These are phyloP conservation scores for Lucilia cuprina DNA, from an alignment of 1,140 invertebrate genomes.

Conservation along the genomic window DNA sequence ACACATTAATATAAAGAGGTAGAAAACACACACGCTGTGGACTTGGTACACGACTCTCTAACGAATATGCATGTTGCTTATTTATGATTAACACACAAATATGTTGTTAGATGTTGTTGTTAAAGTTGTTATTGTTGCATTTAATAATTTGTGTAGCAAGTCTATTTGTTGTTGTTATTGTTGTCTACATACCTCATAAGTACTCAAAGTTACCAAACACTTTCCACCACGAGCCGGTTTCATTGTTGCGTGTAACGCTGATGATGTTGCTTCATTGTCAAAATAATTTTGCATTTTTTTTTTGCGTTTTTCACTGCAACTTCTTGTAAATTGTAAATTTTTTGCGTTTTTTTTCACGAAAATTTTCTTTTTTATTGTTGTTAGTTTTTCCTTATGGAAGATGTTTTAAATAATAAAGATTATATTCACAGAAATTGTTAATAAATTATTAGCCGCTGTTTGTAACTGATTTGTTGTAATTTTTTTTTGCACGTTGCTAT, in stretches of 20 bases:
- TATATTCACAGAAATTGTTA: not conserved
- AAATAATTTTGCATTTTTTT: constrained; percentile 21
- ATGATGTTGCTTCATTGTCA: constrained; percentile 32
- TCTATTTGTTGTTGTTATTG: not conserved
- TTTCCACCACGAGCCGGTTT: constrained; percentile 37
- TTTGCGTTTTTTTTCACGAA: not conserved
- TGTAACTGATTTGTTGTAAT: not conserved
- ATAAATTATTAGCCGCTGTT: not conserved
- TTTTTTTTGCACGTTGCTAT: not conserved
- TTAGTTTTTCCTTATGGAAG: not conserved
- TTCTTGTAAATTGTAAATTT: not conserved
- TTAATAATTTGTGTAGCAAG: not conserved
- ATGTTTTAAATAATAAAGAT: not conserved
- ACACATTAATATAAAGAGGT: too few relatives aligned
- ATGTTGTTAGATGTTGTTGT: not conserved
- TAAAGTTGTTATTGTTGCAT: not conserved
- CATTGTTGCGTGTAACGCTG: constrained; percentile 38
- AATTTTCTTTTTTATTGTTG: not conserved
- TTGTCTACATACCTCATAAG: constrained; percentile 39
- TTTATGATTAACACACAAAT: too few relatives aligned
- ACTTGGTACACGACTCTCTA: too few relatives aligned
- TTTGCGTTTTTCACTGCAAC: not conserved
- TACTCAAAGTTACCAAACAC: constrained; percentile 39
- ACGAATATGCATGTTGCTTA: too few relatives aligned
- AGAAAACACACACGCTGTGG: not conserved